A percentile compares a stretch with the other conserved stretches of the same genome.
These are phyloP conservation scores for Ovis canadensis DNA, from an alignment of 2,113 vertebrate genomes.

Conservation along the genomic window DNA sequence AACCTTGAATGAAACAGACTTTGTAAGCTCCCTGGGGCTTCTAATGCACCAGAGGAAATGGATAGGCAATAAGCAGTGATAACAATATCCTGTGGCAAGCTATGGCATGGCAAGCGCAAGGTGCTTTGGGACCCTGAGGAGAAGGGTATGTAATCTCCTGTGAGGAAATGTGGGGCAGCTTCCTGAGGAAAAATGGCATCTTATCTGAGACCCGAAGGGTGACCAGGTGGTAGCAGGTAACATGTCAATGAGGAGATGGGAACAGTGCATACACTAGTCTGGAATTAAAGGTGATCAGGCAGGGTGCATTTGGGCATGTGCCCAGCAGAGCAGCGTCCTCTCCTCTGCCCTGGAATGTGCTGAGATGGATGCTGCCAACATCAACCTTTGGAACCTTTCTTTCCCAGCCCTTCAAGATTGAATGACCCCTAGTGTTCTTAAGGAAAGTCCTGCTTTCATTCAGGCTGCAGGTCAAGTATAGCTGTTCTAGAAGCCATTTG, in stretches of 20 bases:
- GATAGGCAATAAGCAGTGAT: background rate
- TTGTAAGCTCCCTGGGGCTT: background rate
- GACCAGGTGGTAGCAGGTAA: background rate
- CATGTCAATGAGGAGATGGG: background rate
- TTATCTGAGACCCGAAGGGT: background rate
- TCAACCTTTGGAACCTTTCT: background rate
- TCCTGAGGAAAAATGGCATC: background rate
- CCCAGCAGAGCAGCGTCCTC: rapidly evolving
- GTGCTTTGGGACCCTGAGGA: background rate
- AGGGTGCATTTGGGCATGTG: background rate
- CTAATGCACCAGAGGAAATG: background rate
- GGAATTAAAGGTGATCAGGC: background rate
- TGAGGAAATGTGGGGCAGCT: background rate
- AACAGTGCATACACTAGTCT: background rate
- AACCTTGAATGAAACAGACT: background rate
- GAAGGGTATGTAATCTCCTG: background rate
- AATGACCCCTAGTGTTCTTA: background rate
- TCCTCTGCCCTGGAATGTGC: background rate
- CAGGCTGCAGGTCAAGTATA: background rate
- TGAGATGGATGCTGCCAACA: background rate
- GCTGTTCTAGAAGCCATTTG: background rate
- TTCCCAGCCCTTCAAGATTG: background rate
- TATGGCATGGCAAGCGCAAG: background rate
- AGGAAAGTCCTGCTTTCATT: background rate
- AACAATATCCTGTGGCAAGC: background rate